A percentile compares a stretch with the other conserved stretches of the same genome.
These are phyloP conservation scores for Pampus argenteus DNA, from an alignment of 2,797 vertebrate species.

Conservation along the genomic window DNA sequence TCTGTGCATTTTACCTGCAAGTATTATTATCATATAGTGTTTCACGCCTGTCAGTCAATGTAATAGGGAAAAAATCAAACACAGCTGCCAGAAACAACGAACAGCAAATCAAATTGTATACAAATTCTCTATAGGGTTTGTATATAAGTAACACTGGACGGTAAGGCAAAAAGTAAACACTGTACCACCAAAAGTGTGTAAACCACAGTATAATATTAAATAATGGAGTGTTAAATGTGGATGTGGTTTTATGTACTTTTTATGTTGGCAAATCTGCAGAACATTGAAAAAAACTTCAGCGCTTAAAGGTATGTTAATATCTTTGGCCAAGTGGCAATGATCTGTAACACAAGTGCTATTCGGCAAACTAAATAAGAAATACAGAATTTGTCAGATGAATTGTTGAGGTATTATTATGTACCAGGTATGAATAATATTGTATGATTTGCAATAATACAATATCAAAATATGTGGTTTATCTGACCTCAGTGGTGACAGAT, in stretches of 20 bases:
- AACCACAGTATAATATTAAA: constrained; percentile 31
- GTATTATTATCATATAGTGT: constrained; percentile 30
- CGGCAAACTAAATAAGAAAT: constrained; percentile 38
- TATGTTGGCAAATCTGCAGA: constrained; percentile 37
- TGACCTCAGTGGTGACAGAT: constrained; percentile 37
- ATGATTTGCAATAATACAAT: constrained; percentile 6
- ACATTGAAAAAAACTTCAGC: constrained; percentile 38
- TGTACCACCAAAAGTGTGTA: constrained; percentile 4
- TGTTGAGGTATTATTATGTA: constrained; percentile 48
- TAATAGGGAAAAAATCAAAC: constrained; percentile 36
- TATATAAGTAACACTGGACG: constrained; percentile 57
- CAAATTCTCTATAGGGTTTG: constrained; percentile 17
- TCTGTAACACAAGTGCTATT: constrained; percentile 37
- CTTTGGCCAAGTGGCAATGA: constrained; percentile 63
- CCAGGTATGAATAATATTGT: constrained; percentile 24
- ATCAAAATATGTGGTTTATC: constrained; percentile 8
- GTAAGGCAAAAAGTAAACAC: constrained; percentile 56
- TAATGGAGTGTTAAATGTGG: constrained; percentile 17
- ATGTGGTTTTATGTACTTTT: constrained; percentile 18
- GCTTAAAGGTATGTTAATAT: constrained; percentile 27
- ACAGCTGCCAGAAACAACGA: constrained; percentile 65
- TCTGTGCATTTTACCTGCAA: constrained; percentile 25
- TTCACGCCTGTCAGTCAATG: constrained; percentile 40
- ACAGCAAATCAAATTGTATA: constrained; percentile 31
- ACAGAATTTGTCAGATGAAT: constrained; percentile 19